A percentile compares a stretch with the other conserved stretches of the same genome.
phyloP scores from a whole-genome alignment of 1,140 invertebrate genomes.

The Diorhabda elongata region DNA sequence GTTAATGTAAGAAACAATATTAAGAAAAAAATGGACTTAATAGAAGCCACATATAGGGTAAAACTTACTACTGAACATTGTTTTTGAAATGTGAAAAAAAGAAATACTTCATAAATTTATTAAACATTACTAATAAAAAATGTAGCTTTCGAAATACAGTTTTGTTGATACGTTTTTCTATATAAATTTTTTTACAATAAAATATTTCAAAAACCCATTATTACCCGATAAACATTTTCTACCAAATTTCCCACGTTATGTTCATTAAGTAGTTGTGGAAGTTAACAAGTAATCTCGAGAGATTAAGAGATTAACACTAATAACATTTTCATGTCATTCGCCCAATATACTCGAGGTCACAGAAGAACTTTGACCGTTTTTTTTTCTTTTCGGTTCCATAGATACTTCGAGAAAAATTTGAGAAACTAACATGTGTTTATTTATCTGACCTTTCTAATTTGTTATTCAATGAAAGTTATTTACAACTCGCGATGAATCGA shows the following conservation, averaged over 20 bases:
- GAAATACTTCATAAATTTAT: too few species aligned
- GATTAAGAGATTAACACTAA: background rate
- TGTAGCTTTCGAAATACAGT: too few species aligned
- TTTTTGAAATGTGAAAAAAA: too few species aligned
- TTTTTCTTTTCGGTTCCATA: background rate
- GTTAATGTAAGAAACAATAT: too few species aligned
- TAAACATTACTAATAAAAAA: too few species aligned
- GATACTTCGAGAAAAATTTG: background rate
- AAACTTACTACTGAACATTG: too few species aligned
- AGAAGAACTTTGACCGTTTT: background rate
- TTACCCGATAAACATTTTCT: background rate
- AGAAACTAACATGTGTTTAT: background rate
- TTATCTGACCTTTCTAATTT: conserved; percentile 2
- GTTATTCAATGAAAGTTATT: conserved; percentile 1
- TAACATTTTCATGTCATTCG: conserved; percentile 2
- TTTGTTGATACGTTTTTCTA: too few species aligned
- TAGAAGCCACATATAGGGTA: too few species aligned
- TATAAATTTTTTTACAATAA: too few species aligned
- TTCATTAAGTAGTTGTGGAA: conserved; percentile 2
- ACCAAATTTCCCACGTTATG: background rate
- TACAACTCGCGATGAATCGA: background rate
- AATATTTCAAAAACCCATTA: too few species aligned
- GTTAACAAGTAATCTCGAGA: conserved; percentile 1
- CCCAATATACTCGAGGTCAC: background rate
- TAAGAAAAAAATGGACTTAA: too few species aligned